Conservation (phyloP, 2,113 vertebrate genomes). For the Antigone vipio region DNA sequence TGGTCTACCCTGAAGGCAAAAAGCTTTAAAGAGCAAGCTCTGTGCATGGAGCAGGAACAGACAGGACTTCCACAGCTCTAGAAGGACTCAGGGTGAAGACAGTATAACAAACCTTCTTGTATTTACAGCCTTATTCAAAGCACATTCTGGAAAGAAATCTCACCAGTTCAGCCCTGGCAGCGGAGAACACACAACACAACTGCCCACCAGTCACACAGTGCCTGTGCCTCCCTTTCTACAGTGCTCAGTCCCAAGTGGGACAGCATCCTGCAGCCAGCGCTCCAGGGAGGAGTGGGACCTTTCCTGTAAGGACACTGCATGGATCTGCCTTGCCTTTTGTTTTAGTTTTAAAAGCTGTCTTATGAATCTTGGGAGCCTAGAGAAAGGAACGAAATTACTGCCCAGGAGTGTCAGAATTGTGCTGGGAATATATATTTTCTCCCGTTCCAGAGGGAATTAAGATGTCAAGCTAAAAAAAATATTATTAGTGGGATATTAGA, state of each 20-base stretch:
- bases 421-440: not conserved
- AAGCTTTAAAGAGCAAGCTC: not conserved
- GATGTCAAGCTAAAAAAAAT: not conserved
- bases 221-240: not conserved
- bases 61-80: not conserved
- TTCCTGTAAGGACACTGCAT: not conserved
- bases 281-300: not conserved
- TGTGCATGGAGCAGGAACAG: not conserved
- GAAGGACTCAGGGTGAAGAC: not conserved
- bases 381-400: not conserved
- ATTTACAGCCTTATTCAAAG: not conserved
- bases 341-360: not conserved
- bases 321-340: not conserved
- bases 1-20: not conserved
- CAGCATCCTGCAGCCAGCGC: not conserved
- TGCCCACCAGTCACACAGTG: not conserved
- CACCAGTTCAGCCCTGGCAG: not conserved
- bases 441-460: not conserved
- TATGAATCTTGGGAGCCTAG: not conserved
- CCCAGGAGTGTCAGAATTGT: not conserved
- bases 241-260: not conserved
- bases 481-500: not conserved
- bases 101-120: not conserved
- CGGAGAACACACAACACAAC: not conserved
- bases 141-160: not conserved